Evolutionary conservation across 2,797 vertebrate genomes (phyloP).

Genomic region (Eleutherodactylus coqui): DNA sequence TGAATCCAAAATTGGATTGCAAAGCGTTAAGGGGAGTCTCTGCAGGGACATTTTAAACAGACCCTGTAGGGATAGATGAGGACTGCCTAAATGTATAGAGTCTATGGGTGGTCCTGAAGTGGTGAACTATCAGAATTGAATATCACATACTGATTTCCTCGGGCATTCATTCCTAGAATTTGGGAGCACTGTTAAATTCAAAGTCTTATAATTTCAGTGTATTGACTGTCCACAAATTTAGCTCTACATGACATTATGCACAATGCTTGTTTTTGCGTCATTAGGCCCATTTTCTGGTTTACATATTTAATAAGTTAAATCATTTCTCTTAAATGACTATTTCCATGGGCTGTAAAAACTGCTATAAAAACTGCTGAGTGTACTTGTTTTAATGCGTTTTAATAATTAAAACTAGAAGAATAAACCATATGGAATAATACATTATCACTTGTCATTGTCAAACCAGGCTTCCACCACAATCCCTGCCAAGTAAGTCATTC

Average conservation of each 20-base stretch:
- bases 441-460: background rate
- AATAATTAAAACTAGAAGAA: background rate
- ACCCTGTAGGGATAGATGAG: no score
- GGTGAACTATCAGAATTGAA: no score
- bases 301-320: background rate
- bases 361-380: background rate
- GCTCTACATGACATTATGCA: background rate
- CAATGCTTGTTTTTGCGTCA: background rate
- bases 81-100: no score
- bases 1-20: no score
- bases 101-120: no score
- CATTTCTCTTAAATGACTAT: background rate
- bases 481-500: slow-evolving; percentile 42
- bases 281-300: background rate
- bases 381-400: background rate
- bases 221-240: background rate
- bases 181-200: background rate
- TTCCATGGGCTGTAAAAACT: no score
- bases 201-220: background rate
- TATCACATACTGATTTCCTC: no score
- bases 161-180: no score
- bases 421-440: background rate
- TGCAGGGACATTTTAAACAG: no score
- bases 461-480: slow-evolving; percentile 12
- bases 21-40: no score